Evolutionary conservation across 2,113 vertebrate genomes (phyloP).

Genomic region (Talpa occidentalis): DNA sequence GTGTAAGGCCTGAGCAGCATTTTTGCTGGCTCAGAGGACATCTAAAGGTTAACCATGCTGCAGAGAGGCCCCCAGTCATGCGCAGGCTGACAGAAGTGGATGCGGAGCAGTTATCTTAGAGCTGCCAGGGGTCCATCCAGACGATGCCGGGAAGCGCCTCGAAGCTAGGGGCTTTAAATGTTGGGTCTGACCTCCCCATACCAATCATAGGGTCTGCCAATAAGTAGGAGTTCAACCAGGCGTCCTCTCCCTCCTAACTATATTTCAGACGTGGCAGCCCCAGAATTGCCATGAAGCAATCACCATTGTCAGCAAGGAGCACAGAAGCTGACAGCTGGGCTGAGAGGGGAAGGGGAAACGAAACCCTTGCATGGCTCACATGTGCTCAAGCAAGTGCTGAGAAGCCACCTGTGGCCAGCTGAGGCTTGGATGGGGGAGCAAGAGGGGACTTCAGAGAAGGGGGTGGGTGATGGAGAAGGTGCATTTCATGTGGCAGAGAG

Average conservation of each 20-base stretch:
- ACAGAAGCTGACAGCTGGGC: conserved; percentile 35
- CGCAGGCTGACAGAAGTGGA: background rate
- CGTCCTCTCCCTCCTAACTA: background rate
- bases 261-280: background rate
- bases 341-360: conserved; percentile 67
- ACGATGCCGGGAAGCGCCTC: background rate
- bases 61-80: background rate
- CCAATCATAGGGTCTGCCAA: background rate
- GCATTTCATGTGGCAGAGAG: conserved; percentile 17
- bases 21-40: conserved; percentile 28
- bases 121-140: background rate
- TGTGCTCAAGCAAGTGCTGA: conserved; percentile 61
- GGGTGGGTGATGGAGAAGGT: background rate
- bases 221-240: background rate
- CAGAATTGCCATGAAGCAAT: background rate
- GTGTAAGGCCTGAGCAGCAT: background rate
- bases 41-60: conserved; percentile 5
- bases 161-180: background rate
- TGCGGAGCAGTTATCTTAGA: background rate
- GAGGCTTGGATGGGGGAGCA: background rate
- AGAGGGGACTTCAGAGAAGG: conserved; percentile 10
- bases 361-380: conserved; percentile 60
- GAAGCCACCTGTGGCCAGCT: conserved; percentile 76
- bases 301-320: background rate
- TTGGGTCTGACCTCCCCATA: background rate